Conservation (phyloP, 2,797 vertebrate species). For the Fundulus diaphanus region DNA sequence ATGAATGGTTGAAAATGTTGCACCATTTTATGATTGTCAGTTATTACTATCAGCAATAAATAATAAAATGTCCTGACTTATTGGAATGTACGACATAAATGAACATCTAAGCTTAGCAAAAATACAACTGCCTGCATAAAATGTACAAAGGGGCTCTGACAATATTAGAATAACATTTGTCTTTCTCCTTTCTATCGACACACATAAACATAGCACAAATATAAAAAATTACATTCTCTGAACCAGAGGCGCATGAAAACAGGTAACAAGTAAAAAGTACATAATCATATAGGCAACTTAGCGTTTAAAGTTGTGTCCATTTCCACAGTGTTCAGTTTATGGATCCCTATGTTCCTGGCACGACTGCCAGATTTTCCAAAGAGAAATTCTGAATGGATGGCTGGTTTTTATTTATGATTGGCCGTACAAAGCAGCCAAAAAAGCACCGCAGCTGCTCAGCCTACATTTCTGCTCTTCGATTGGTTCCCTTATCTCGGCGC, state of each 20-base stretch:
- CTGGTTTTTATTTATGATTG: slow-evolving; percentile 46
- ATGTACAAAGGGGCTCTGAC: slow-evolving; percentile 30
- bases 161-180: slow-evolving; percentile 40
- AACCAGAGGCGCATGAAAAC: slow-evolving; percentile 32
- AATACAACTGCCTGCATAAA: slow-evolving; percentile 46
- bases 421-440: slow-evolving; percentile 33
- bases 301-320: slow-evolving; percentile 48
- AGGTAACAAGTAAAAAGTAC: slow-evolving; percentile 36
- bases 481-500: slow-evolving; percentile 75
- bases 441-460: slow-evolving; percentile 38
- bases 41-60: slow-evolving; percentile 73
- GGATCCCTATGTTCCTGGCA: slow-evolving; percentile 41
- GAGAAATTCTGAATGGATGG: slow-evolving; percentile 42
- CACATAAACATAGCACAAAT: slow-evolving; percentile 32
- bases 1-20: slow-evolving; percentile 1
- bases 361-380: slow-evolving; percentile 37
- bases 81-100: slow-evolving; percentile 55
- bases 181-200: slow-evolving; percentile 52
- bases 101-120: slow-evolving; percentile 29
- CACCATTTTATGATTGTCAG: slow-evolving; percentile 70
- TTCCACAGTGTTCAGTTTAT: slow-evolving; percentile 55
- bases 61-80: slow-evolving; percentile 63
- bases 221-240: slow-evolving; percentile 67
- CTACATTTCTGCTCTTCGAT: slow-evolving; percentile 93
- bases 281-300: slow-evolving; percentile 31